These are phyloP conservation scores for Danionella dracula DNA, from an alignment of 2,797 vertebrate genomes.

Conservation along the genomic window DNA sequence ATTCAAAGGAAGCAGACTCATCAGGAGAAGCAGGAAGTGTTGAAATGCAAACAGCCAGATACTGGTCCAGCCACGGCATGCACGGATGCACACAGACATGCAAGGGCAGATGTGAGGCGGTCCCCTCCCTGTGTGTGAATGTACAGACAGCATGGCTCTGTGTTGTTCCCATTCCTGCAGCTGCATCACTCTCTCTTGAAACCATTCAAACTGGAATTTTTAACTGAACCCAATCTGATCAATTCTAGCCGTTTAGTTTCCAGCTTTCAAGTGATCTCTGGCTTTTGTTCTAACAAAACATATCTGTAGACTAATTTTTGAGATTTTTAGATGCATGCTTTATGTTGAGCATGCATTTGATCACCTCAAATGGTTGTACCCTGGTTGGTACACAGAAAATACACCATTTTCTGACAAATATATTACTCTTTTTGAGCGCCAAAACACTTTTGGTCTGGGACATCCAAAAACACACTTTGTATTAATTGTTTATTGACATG, in stretches of 20 bases:
- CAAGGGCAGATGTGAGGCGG: background rate
- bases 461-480: no score
- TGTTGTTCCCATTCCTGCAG: background rate
- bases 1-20: background rate
- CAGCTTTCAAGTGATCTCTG: no score
- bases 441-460: no score
- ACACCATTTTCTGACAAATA: no score
- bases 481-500: no score
- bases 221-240: background rate
- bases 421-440: no score
- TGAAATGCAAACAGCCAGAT: background rate
- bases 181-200: conserved; percentile 7
- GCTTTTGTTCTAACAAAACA: no score
- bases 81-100: conserved; percentile 5
- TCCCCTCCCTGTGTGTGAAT: conserved; percentile 5
- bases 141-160: background rate
- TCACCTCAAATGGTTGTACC: no score
- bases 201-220: background rate
- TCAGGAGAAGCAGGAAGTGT: background rate
- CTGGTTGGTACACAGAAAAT: no score
- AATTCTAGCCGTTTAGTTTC: background rate
- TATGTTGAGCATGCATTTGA: no score
- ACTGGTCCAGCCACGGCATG: background rate
- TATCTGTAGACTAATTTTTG: no score
- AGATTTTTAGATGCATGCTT: no score